These are phyloP conservation scores for Neoascia interrupta DNA, from an alignment of 2,888 invertebrate species.

Conservation along the genomic window DNA sequence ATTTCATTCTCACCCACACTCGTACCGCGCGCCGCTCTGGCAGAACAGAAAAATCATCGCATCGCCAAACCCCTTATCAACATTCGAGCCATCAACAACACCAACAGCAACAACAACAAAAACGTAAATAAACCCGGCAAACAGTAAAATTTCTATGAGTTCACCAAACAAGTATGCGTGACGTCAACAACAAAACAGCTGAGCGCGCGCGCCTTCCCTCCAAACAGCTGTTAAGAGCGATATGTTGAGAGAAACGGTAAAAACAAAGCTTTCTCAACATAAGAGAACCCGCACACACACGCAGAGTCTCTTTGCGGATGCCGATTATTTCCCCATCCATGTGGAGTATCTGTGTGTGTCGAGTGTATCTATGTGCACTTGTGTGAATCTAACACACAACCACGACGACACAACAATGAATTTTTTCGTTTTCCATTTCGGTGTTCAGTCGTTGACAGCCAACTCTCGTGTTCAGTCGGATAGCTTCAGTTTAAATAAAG, in stretches of 20 bases:
- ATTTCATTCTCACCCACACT: too few species aligned
- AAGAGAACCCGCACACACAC: background rate
- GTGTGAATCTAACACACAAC: conserved; percentile 30
- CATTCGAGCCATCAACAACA: too few species aligned
- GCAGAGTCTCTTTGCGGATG: background rate
- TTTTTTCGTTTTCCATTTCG: conserved; percentile 62
- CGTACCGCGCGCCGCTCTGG: background rate
- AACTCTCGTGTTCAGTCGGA: conserved; percentile 78
- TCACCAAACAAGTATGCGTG: conserved; percentile 5
- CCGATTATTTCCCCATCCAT: background rate
- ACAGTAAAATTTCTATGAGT: conserved; percentile 4
- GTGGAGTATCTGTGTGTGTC: background rate
- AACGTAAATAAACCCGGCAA: conserved; percentile 55
- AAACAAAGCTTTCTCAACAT: background rate
- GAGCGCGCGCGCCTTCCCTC: background rate
- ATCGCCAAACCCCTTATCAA: too few species aligned
- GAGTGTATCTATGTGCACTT: conserved; percentile 4
- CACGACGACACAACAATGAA: conserved; percentile 32
- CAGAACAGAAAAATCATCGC: too few species aligned
- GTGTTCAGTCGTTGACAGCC: conserved; percentile 78
- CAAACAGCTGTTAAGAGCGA: background rate
- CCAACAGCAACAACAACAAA: conserved; percentile 32
- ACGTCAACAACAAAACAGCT: conserved; percentile 13
- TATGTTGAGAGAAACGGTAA: background rate
- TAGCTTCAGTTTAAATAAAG: conserved; percentile 67